Conservation (phyloP, 2,888 invertebrate genomes). For the Sarcophaga carnaria region DNA sequence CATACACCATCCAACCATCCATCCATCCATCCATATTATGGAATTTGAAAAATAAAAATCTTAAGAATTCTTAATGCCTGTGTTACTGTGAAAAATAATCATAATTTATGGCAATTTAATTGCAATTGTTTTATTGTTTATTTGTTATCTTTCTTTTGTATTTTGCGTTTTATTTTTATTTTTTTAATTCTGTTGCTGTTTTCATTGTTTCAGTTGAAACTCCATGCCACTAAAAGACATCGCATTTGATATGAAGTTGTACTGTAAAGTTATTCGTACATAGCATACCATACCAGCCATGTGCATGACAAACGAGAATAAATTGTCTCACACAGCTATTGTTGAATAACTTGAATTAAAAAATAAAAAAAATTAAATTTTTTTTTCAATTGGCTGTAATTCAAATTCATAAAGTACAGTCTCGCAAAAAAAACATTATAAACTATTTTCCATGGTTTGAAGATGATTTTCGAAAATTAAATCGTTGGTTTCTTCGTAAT, state of each 20-base stretch:
- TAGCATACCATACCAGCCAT: not conserved
- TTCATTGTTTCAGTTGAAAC: not conserved
- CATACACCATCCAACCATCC: no score
- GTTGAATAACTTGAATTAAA: not conserved
- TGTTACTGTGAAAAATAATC: conserved; percentile 40
- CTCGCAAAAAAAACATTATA: not conserved
- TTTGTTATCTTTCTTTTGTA: conserved; percentile 17
- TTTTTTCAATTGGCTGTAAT: conserved; percentile 6
- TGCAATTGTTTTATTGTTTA: conserved; percentile 29
- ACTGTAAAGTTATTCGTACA: not conserved
- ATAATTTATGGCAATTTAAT: conserved; percentile 62
- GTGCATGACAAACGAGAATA: not conserved
- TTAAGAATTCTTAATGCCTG: conserved; percentile 33
- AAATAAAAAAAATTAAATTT: conserved; percentile 26
- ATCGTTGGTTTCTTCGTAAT: no score
- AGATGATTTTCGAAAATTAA: no score
- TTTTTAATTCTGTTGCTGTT: conserved; percentile 18
- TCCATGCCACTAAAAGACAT: not conserved
- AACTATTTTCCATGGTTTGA: not conserved
- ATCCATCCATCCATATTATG: conserved; percentile 2
- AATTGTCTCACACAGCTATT: conserved; percentile 35
- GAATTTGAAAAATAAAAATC: conserved; percentile 21
- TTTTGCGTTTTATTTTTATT: not conserved
- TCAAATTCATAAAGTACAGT: not conserved
- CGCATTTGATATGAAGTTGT: not conserved